These are phyloP conservation scores for Varanus komodoensis DNA, from an alignment of 2,113 vertebrate species.

Conservation along the genomic window DNA sequence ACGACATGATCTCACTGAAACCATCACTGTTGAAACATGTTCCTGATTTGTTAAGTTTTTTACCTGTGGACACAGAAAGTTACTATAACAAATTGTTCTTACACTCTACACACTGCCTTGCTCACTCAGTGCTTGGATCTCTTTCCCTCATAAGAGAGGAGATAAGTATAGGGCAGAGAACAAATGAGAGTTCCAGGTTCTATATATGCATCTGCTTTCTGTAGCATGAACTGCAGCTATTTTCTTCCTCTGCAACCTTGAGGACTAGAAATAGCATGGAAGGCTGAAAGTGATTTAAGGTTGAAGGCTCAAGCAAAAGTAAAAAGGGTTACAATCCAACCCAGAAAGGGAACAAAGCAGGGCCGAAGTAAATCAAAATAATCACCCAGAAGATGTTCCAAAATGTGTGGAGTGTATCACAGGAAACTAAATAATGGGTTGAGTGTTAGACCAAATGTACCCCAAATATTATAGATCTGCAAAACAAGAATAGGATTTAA, in stretches of 20 bases:
- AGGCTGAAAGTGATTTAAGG: background rate
- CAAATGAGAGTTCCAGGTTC: background rate
- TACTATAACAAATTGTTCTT: background rate
- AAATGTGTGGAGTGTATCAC: background rate
- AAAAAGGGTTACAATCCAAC: background rate
- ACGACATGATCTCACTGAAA: background rate
- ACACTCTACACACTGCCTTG: background rate
- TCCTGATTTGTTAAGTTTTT: background rate
- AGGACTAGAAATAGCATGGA: background rate
- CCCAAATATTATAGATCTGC: background rate
- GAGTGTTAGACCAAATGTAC: background rate
- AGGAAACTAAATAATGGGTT: background rate
- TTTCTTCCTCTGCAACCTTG: background rate
- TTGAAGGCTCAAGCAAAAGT: background rate
- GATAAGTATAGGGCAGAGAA: background rate
- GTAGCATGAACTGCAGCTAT: background rate
- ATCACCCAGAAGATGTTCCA: background rate
- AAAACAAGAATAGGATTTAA: background rate
- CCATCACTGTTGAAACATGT: background rate
- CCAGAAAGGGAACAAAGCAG: constrained; percentile 34
- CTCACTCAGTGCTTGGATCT: background rate
- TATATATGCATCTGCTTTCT: background rate
- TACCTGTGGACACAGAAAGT: background rate
- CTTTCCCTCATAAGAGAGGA: background rate
- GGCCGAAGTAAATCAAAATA: background rate